Base-by-base conservation (phyloP, 2,113 vertebrate species). In the Chamaetylas fuelleborni region DNA sequence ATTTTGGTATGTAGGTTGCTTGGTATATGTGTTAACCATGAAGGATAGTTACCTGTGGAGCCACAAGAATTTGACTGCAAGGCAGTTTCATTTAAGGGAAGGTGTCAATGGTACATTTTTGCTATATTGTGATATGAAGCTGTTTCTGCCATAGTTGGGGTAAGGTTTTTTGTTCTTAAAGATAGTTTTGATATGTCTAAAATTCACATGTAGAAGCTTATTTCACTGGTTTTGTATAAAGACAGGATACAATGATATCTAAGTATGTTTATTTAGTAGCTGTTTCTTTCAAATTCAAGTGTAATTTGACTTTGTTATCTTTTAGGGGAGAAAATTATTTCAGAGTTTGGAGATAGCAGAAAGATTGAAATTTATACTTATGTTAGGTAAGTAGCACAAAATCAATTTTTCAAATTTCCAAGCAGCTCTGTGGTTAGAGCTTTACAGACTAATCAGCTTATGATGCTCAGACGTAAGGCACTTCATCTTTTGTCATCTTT, bases 321-420 rank as follows among this genome's bases (percentile, higher is more conserved):
- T 95, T 73, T 97, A 99, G 99, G 99, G 99, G 53, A 99, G 99
- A 96, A 98, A 98, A 95, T 96, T 99, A 88, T 98, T 99, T 96
- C 99, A 99, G 89, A 99, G 98, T 90, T 98, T 99, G 92, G 98
- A 99, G 79, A 98, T 99, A 97, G 98, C 98, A 62, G 99, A 99
- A 96, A 98, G 98, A 93, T 42, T 99, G 90, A 99, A 99, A 94
- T 99, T 99, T 96, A 98, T 99, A 84, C 97, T 99, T 79, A 99
- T 95, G 76, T 97, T 99, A 89, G 99, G 99, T 99, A 97, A 98
- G 98, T 98, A 64, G 87, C 80, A 53, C 23, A 87, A 90, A 91
- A 65, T 36, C 5, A 19, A 2, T 31, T 65, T 74, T 80, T 79
- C 33, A 66, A 23, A 11, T 64, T 94, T 92, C 34, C 14, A 83